Conservation (phyloP, 2,888 invertebrate genomes). For the Chelonus formosanus region DNA sequence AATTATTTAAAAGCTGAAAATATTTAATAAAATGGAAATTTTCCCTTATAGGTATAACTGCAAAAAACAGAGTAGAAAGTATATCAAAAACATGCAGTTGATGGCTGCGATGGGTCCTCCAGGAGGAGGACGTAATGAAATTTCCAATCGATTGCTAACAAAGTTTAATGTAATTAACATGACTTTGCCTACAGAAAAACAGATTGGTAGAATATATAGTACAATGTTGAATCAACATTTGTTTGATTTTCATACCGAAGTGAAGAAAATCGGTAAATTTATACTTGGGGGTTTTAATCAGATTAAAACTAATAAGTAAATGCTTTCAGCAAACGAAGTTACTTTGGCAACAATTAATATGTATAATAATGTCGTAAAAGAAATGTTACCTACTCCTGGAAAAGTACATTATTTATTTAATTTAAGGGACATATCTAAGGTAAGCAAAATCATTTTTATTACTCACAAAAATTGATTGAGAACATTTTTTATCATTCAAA, state of each 20-base stretch:
- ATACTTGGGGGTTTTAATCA: too few relatives aligned
- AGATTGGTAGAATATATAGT: conserved; percentile 83
- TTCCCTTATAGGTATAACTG: conserved; percentile 72
- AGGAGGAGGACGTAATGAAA: conserved; percentile 84
- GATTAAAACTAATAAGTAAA: background rate
- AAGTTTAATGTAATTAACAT: conserved; percentile 81
- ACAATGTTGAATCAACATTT: conserved; percentile 85
- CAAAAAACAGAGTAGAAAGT: conserved; percentile 78
- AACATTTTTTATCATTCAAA: background rate
- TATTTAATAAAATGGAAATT: too few relatives aligned
- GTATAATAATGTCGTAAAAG: conserved; percentile 76
- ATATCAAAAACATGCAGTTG: conserved; percentile 81
- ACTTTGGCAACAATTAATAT: conserved; percentile 80
- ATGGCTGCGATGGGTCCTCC: conserved; percentile 87
- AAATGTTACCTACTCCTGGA: conserved; percentile 85
- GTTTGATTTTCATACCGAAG: conserved; percentile 79
- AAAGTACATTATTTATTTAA: conserved; percentile 93
- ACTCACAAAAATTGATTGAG: background rate
- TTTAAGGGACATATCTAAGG: conserved; percentile 86
- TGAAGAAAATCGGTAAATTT: conserved; percentile 72
- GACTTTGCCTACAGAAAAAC: conserved; percentile 82
- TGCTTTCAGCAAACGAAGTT: conserved; percentile 70
- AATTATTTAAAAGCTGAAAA: too few relatives aligned
- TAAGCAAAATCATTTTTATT: conserved; percentile 54
- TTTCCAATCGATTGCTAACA: conserved; percentile 80